These are phyloP conservation scores for Callionymus lyra DNA, from an alignment of 2,113 vertebrate species.

Conservation along the genomic window DNA sequence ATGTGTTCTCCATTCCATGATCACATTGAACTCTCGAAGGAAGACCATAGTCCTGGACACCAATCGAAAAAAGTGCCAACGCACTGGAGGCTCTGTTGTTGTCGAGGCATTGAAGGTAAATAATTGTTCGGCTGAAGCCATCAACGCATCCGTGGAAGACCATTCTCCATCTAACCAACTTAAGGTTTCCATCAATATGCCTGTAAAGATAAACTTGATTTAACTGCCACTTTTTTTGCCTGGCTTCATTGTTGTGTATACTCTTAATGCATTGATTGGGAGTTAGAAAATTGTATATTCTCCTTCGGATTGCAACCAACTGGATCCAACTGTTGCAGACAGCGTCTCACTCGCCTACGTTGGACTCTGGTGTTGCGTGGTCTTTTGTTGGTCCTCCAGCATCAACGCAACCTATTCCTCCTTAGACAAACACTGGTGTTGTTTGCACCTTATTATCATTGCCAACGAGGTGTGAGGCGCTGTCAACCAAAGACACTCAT, in stretches of 20 bases:
- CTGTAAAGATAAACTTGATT: neutral
- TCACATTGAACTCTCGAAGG: constrained; percentile 1
- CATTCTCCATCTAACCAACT: neutral
- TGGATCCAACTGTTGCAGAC: constrained; percentile 1
- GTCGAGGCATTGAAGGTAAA: neutral
- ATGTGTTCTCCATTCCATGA: neutral
- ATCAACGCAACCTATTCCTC: too few species aligned
- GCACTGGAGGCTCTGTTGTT: constrained; percentile 1
- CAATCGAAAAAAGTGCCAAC: neutral
- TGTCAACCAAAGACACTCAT: too few species aligned
- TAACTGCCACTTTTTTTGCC: neutral
- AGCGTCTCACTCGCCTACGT: neutral
- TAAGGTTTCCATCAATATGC: constrained; percentile 1
- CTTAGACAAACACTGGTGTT: too few species aligned
- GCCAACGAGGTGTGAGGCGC: too few species aligned
- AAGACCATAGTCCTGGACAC: constrained; percentile 1
- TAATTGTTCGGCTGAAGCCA: neutral
- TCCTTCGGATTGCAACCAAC: neutral
- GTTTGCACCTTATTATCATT: too few species aligned
- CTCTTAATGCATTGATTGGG: neutral
- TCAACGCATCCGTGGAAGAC: neutral
- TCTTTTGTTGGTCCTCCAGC: too few species aligned
- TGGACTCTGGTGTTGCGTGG: too few species aligned
- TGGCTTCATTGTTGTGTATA: neutral
- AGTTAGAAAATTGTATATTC: neutral